phyloP scores from a whole-genome alignment of 2,797 vertebrate species.

The Chiloscyllium punctatum region DNA sequence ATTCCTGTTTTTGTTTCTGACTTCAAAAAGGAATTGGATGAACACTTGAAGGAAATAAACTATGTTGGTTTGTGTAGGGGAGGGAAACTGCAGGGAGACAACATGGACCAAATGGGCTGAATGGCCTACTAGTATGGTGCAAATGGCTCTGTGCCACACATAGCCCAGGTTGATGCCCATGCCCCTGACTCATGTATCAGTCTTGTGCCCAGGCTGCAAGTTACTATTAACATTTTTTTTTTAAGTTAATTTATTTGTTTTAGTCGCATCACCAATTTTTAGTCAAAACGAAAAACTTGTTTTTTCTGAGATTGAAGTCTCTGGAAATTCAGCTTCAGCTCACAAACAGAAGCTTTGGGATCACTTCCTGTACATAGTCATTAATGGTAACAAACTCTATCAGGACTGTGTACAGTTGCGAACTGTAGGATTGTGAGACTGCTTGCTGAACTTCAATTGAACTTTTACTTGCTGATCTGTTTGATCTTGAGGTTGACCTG shows the following conservation, averaged over 20 bases:
- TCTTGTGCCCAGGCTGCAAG: background rate
- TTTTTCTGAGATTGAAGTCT: no score
- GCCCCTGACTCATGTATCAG: background rate
- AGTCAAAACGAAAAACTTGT: no score
- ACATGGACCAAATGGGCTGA: background rate
- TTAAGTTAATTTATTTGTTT: background rate
- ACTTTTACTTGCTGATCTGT: background rate
- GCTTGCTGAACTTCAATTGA: background rate
- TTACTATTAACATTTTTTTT: background rate
- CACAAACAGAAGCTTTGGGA: background rate
- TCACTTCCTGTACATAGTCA: background rate
- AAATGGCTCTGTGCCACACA: background rate
- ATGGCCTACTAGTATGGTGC: background rate
- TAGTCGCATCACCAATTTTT: background rate
- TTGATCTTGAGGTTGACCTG: background rate
- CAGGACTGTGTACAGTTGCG: no score
- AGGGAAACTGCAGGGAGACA: background rate
- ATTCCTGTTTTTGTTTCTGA: no score
- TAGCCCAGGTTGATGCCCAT: no score
- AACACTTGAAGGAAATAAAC: background rate
- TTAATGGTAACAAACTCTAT: background rate
- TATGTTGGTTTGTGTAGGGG: background rate
- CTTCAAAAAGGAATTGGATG: no score
- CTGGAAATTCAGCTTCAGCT: background rate
- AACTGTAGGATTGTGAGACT: background rate